phyloP scores from a whole-genome alignment of 1,140 invertebrate genomes.

The Rhyacophila brunnea region DNA sequence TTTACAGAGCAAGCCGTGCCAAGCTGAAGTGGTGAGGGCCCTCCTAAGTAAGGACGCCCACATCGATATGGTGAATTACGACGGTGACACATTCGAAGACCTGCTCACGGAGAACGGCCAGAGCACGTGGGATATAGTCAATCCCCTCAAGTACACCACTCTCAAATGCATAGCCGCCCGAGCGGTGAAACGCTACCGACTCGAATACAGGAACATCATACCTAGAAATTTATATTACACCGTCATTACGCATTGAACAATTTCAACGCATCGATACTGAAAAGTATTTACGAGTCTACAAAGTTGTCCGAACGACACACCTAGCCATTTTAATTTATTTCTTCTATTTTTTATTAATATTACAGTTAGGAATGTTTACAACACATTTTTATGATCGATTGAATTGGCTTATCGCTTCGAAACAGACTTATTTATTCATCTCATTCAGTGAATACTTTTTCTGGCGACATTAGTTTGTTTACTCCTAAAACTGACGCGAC shows the following conservation, averaged over 20 bases:
- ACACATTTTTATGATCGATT: too few species aligned
- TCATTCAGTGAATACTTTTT: too few species aligned
- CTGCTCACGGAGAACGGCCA: constrained; percentile 60
- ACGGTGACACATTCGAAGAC: constrained; percentile 73
- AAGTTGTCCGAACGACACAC: neutral
- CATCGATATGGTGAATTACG: constrained; percentile 80
- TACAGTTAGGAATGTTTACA: too few species aligned
- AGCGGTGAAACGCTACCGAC: constrained; percentile 65
- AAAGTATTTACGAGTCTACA: too few species aligned
- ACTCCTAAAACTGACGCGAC: too few species aligned
- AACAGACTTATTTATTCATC: too few species aligned
- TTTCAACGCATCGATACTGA: neutral
- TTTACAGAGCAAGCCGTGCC: constrained; percentile 58
- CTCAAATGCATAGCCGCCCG: constrained; percentile 80
- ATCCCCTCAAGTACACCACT: constrained; percentile 75
- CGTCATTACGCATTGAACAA: constrained; percentile 45
- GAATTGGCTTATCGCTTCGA: too few species aligned
- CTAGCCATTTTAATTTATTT: neutral
- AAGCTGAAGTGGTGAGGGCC: constrained; percentile 63
- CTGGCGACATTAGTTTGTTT: too few species aligned
- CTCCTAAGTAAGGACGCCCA: constrained; percentile 81
- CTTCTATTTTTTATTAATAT: too few species aligned
- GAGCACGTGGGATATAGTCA: constrained; percentile 65
- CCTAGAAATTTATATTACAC: constrained; percentile 53
- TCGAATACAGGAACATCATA: constrained; percentile 62